Evolutionary conservation across 2,888 invertebrate species (phyloP).

Genomic region (Sinotaia quadrata): DNA sequence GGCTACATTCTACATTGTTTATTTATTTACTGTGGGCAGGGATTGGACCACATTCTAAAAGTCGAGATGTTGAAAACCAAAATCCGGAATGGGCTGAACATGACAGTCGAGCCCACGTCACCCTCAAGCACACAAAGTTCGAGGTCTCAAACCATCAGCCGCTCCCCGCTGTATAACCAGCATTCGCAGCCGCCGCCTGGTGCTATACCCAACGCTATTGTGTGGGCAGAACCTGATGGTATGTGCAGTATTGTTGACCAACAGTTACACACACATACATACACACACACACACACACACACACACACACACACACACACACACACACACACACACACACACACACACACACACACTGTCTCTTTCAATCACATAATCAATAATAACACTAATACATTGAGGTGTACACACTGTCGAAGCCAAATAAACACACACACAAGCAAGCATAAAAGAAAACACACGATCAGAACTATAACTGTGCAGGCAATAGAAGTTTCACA

Average conservation of each 20-base stretch:
- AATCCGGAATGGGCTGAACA: constrained; percentile 14
- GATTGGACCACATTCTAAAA: too few species aligned
- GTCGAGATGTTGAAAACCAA: constrained; percentile 13
- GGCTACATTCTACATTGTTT: too few species aligned
- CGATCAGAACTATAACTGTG: too few species aligned
- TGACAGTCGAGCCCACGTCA: constrained; percentile 9
- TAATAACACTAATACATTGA: background rate
- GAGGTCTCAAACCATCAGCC: background rate
- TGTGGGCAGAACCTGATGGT: constrained; percentile 17
- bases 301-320: background rate
- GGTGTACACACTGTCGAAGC: too few species aligned
- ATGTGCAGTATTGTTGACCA: too few species aligned
- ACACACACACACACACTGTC: background rate
- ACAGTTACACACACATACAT: too few species aligned
- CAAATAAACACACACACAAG: too few species aligned
- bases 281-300: too few species aligned
- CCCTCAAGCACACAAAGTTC: constrained; percentile 3
- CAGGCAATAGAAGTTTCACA: too few species aligned
- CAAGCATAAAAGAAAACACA: too few species aligned
- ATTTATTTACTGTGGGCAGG: too few species aligned
- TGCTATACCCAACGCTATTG: constrained; percentile 1
- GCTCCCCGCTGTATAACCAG: background rate
- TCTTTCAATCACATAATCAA: background rate
- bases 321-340: background rate
- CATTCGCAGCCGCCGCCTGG: background rate